A percentile compares a stretch with the other conserved stretches of the same genome.
phyloP scores from a whole-genome alignment of 2,113 vertebrate species.

The Cervus canadensis region DNA sequence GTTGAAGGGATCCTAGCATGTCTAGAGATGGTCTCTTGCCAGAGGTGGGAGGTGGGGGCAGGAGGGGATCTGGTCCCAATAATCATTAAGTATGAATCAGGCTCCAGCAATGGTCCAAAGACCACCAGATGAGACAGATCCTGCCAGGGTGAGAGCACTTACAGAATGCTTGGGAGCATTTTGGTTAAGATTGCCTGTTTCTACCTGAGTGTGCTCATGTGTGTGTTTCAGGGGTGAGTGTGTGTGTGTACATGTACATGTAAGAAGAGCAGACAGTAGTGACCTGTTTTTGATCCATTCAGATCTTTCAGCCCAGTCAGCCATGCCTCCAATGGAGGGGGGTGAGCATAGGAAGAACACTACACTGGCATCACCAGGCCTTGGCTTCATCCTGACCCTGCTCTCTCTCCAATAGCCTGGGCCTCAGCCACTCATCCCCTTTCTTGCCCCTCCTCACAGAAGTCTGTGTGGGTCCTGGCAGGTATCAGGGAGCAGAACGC shows the following conservation, averaged over 20 bases:
- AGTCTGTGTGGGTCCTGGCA: not conserved
- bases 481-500: not conserved
- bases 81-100: constrained; percentile 38
- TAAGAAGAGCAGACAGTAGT: not conserved
- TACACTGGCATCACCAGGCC: not conserved
- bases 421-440: not conserved
- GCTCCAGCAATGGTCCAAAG: not conserved
- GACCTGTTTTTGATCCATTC: not conserved
- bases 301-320: not conserved
- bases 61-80: not conserved
- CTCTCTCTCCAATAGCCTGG: not conserved
- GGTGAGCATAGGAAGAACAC: not conserved
- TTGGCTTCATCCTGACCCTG: not conserved
- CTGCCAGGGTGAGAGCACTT: not conserved
- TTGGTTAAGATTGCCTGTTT: not conserved
- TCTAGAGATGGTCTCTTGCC: not conserved
- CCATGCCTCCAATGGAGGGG: not conserved
- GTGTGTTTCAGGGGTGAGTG: not conserved
- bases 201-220: not conserved
- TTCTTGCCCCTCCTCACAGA: not conserved
- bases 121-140: constrained; percentile 1
- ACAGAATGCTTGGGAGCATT: not conserved
- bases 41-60: not conserved
- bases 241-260: not conserved
- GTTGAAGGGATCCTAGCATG: not conserved